Base-by-base conservation (phyloP, 1,140 invertebrate genomes). In the Drosophila sulfurigaster region DNA sequence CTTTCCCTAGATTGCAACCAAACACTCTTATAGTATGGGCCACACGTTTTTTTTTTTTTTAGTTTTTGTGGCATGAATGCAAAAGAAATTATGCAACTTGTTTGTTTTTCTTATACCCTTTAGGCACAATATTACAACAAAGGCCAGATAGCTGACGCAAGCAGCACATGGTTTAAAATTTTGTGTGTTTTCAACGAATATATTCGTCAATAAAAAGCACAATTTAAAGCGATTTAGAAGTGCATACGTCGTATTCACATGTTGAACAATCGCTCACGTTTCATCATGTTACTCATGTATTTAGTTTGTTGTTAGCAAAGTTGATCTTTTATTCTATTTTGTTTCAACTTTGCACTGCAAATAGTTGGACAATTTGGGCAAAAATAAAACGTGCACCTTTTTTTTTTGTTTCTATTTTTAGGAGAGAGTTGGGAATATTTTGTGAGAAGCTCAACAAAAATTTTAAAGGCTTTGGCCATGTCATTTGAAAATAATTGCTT, bases 31-130 rank as follows among this genome's bases (percentile, higher is more conserved):
- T 7, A 32, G 20, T 25, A 25, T 25, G 20, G 20, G 5, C 30
- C 30, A 32, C 30, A 32, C 38, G 10, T 2, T 41, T 41, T 41
- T 41, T 65, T 75, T n/a, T n/a, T n/a, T n/a, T n/a, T n/a, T n/a
- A n/a, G n/a, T 82, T 79, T 80, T 81, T 68, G 73, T 72, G 51
- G 81, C 67, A 63, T 43, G 62, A 75, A 79, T 54, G 71, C 35
- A 74, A 78, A 25, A 88, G 68, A 87, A 87, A 88, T 88, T 87
- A 87, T 82, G 79, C 82, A 87, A 82, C 51, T 79, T 82, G 65
- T 41, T 86, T 82, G 79, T 63, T 45, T 49, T 68, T 38, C 60
- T 41, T 75, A 56, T 65, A 56, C 63, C 63, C 63, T 45, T 13
- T 46, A 46, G 15, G 41, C 5, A 10, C 6, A 15, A 15, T 5